A percentile compares a stretch with the other conserved stretches of the same genome.
These are phyloP conservation scores for Acipenser oxyrinchus DNA, from an alignment of 2,797 vertebrate genomes.

Conservation along the genomic window DNA sequence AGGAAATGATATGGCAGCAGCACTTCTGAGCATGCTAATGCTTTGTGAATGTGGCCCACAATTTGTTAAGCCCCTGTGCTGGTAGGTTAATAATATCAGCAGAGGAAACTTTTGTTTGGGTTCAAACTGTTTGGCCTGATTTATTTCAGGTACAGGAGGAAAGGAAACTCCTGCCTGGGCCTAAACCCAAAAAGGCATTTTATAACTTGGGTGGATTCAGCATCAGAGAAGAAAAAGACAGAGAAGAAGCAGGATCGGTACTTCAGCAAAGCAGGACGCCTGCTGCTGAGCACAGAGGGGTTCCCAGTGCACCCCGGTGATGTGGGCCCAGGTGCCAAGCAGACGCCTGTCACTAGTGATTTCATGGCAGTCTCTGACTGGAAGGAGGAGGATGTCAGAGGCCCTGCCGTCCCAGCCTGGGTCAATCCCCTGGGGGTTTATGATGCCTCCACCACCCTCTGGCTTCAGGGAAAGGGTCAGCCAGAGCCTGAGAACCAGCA, in stretches of 20 bases:
- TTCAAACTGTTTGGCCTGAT: neutral
- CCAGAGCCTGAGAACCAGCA: slow-evolving; percentile 35
- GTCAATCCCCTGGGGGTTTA: slow-evolving; percentile 85
- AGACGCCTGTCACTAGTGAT: slow-evolving; percentile 5
- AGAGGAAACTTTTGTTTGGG: too few relatives aligned
- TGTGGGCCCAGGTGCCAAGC: slow-evolving; percentile 17
- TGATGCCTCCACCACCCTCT: slow-evolving; percentile 72
- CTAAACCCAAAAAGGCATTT: slow-evolving; percentile 65
- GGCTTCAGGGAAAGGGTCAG: slow-evolving; percentile 79
- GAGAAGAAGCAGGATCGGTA: slow-evolving; percentile 66
- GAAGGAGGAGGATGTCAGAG: slow-evolving; percentile 27
- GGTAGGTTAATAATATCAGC: too few relatives aligned
- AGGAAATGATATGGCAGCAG: too few relatives aligned
- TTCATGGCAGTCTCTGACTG: slow-evolving; percentile 63
- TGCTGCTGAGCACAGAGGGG: slow-evolving; percentile 49
- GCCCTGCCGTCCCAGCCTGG: slow-evolving; percentile 27
- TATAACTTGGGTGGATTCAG: slow-evolving; percentile 65
- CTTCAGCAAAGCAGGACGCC: slow-evolving; percentile 59
- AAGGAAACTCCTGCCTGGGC: slow-evolving; percentile 75
- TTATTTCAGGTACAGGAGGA: slow-evolving; percentile 75
- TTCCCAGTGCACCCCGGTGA: slow-evolving; percentile 31
- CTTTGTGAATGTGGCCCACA: too few relatives aligned
- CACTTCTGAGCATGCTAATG: too few relatives aligned
- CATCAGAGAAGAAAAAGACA: slow-evolving; percentile 47
- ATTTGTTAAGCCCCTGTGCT: too few relatives aligned